Percentiles rank a stretch among this genome's conserved stretches.
Evolutionary conservation across 1,140 invertebrate genomes (phyloP).

Genomic region (Manduca sexta): DNA sequence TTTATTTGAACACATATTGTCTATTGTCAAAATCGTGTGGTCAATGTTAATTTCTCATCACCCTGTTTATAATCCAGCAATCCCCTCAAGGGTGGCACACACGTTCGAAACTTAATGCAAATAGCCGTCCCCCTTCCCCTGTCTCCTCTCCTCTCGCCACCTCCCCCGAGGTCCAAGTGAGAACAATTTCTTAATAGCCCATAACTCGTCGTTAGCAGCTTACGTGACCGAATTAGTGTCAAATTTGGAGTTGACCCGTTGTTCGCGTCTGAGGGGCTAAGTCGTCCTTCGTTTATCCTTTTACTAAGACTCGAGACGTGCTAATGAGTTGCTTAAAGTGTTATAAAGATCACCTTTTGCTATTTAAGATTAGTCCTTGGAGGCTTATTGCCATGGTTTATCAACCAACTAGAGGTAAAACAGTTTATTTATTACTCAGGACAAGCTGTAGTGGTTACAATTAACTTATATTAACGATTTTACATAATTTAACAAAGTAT

Average conservation of each 20-base stretch:
- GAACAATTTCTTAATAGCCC: constrained; percentile 66
- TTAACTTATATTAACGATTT: no score
- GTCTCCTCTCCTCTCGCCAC: constrained; percentile 7
- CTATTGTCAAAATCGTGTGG: no score
- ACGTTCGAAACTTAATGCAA: constrained; percentile 60
- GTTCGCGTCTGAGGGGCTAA: no score
- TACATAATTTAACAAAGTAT: no score
- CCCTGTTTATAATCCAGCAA: constrained; percentile 41
- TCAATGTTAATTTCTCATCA: constrained; percentile 8
- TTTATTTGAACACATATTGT: no score
- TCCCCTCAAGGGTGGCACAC: constrained; percentile 40
- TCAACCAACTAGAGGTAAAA: no score
- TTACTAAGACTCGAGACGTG: no score
- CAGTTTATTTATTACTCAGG: no score
- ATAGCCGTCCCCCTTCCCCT: constrained; percentile 31
- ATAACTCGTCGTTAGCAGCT: constrained; percentile 51
- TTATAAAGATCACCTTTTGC: neutral
- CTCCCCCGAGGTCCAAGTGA: constrained; percentile 28
- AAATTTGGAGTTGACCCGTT: constrained; percentile 7
- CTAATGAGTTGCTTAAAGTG: neutral
- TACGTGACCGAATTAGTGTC: constrained; percentile 50
- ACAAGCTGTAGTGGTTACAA: no score
- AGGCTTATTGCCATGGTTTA: no score
- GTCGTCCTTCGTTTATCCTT: no score
- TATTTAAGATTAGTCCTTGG: no score